Base-by-base conservation (phyloP, 2,797 vertebrate species). In the Labeo calbasu region DNA sequence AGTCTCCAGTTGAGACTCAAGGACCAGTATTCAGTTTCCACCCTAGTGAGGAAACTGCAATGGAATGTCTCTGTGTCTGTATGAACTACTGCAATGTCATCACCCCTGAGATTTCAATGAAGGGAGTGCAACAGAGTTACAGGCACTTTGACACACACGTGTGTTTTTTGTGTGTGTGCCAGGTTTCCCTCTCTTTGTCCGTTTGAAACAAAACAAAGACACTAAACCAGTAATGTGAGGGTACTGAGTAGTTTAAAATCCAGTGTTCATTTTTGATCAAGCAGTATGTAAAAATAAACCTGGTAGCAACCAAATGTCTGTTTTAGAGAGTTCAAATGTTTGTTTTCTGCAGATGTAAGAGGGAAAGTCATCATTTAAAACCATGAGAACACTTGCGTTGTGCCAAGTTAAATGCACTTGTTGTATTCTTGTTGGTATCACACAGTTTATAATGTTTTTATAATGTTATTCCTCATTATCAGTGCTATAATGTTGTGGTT, bases 41-140 rank as follows among this genome's bases (percentile, higher is more conserved):
- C 86, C 83, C 84, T 78, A 87, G 86, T 93, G 92, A 93, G 90
- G 92, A 91, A 92, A 94, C 73, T 85, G 82, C 89, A 90, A 84
- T 86, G 91, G 92, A 94, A 94, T 94, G 90, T 66, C 72, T 86
- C 79, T 83, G 57, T 79, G 71, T 72, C 79, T 86, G 48, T 73
- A 50, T 76, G 55, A 79, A 21, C 68, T n/a, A 23, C 4, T 86
- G 77, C 65, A 28, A 21, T 84, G 71, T 87, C 82, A 82, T 72
- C 51, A 89, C 43, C 86, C 76, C 68, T 71, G 55, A 59, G 46
- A 87, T 55, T 83, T 84, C 66, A 87, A 71, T 73, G 73, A 32
- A 76, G 59, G 76, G 76, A 86, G 72, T 84, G 75, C 50, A 86
- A 21, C 72, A 51, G 46, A 43, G 70, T 57, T 76, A 19, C 63